phyloP scores from a whole-genome alignment of 2,113 vertebrate genomes.

The Etheostoma cragini region DNA sequence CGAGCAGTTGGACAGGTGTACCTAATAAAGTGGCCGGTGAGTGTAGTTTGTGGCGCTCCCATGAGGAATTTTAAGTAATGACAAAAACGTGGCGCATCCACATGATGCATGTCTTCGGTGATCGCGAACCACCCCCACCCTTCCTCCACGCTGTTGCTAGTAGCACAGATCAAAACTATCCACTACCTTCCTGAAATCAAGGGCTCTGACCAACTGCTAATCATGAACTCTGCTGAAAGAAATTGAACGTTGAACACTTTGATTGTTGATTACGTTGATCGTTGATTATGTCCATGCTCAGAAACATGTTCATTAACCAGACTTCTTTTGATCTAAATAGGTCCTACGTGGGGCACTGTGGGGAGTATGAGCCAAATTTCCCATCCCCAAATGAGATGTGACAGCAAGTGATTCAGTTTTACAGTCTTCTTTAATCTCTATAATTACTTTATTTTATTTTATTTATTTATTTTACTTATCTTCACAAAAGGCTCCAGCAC shows the following conservation, averaged over 20 bases:
- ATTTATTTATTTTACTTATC: not conserved
- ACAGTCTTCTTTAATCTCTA: not conserved
- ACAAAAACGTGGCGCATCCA: no score
- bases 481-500: not conserved
- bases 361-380: not conserved
- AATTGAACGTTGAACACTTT: not conserved
- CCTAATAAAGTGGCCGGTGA: no score
- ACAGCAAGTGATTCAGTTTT: not conserved
- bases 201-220: not conserved
- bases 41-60: no score
- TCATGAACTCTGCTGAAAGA: not conserved
- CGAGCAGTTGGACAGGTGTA: no score
- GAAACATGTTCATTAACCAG: not conserved
- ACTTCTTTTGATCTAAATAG: not conserved
- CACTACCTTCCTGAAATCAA: not conserved
- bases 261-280: not conserved
- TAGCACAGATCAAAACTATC: not conserved
- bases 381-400: not conserved
- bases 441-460: slow-evolving; percentile 1
- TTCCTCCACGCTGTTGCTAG: no score
- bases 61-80: no score
- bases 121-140: no score
- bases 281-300: not conserved
- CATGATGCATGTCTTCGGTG: no score
- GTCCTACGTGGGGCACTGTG: not conserved